Base-by-base conservation (phyloP, 2,797 vertebrate genomes). In the Spizella passerina region DNA sequence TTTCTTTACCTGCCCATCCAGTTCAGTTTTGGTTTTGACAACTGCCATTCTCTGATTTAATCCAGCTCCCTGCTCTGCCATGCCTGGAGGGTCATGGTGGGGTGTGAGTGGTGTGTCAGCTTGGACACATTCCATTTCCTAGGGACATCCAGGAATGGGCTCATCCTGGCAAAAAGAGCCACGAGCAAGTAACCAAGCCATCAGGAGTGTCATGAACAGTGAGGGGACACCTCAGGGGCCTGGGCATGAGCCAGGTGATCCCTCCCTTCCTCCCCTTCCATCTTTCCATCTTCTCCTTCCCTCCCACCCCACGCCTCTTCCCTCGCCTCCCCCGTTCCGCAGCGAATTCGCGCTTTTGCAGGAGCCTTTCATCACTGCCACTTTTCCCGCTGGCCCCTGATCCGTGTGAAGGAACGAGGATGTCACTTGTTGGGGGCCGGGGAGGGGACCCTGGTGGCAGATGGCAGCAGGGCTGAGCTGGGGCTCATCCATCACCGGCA, bases 301-400 rank as follows among this genome's bases (percentile, higher is more conserved):
- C 55, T 79, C 71, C 44, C 5, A 2, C 38, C 75, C 30, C 52
- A 20, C 0, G 0, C 50, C 53, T 64, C 82, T 87, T 49, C 53
- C 52, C 66, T 82, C 82, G 50, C 59, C 85, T 70, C 66, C 68
- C 82, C 69, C 72, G 47, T 79, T 65, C 66, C 1, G 0, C 21
- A 7, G 56, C 39, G 53, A 80, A 96, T 92, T 72, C 88, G 14
- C 0, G 0, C 29, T 87, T 73, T 87, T 27, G 34, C 64, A 56
- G 43, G 63, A 0, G 1, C 78, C 22, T 85, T 94, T 80, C 72
- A 94, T 90, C 91, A 90, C 86, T 85, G 82, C 64, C 68, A 60
- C 59, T 50, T 70, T 43, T n/a, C 38, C 69, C 0, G 0, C 85
- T 77, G 0, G 3, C 80, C 34, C 82, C 95, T 82, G 94, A 82